Evolutionary conservation across 2,888 invertebrate species (phyloP).

Genomic region (Celastrina argiolus): DNA sequence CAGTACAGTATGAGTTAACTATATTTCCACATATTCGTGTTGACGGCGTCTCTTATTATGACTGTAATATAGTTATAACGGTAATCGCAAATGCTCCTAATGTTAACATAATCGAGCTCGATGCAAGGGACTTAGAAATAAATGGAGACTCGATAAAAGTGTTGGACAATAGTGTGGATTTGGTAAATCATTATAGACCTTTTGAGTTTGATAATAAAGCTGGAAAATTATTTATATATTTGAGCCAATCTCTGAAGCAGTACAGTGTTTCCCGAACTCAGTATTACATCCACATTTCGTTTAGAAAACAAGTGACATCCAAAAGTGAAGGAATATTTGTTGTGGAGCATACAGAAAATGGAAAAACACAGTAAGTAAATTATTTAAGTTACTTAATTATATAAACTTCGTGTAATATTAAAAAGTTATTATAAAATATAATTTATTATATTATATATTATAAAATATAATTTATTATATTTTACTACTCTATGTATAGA

Average conservation of each 20-base stretch:
- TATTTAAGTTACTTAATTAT: background rate
- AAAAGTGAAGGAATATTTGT: constrained; percentile 54
- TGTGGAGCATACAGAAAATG: constrained; percentile 51
- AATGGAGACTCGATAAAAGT: constrained; percentile 50
- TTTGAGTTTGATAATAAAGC: constrained; percentile 47
- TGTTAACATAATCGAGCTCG: constrained; percentile 54
- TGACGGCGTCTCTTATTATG: constrained; percentile 49
- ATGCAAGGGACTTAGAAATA: constrained; percentile 55
- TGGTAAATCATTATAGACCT: constrained; percentile 53
- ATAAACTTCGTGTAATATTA: background rate
- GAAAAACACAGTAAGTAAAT: constrained; percentile 49
- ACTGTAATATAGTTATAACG: constrained; percentile 59
- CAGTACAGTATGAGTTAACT: constrained; percentile 63
- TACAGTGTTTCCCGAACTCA: constrained; percentile 46
- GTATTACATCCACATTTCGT: constrained; percentile 54
- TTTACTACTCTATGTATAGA: too few species aligned
- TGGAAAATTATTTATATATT: constrained; percentile 56
- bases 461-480: too few species aligned
- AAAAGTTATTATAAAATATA: too few species aligned
- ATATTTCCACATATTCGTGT: constrained; percentile 53
- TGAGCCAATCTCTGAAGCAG: constrained; percentile 50
- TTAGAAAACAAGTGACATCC: constrained; percentile 47
- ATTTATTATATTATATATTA: too few species aligned
- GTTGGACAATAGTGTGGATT: constrained; percentile 45
- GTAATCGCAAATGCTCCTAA: constrained; percentile 60